Percentiles rank a stretch among this genome's conserved stretches.
phyloP scores from a whole-genome alignment of 2,888 invertebrate species.

The Drosophila borealis region DNA sequence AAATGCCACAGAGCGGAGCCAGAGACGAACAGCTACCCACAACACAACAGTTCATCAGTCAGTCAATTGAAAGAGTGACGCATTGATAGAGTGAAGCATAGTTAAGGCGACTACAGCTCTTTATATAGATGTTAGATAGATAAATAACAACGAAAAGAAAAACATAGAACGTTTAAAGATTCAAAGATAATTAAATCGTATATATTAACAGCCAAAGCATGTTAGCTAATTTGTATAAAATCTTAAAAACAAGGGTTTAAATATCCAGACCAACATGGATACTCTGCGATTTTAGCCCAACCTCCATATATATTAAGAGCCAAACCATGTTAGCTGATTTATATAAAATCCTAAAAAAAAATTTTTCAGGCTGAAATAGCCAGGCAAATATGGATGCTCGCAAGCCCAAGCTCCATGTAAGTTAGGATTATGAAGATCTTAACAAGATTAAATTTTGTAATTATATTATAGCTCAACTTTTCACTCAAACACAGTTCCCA shows the following conservation, averaged over 20 bases:
- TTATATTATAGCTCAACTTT: background rate
- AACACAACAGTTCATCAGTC: constrained; percentile 48
- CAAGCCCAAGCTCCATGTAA: background rate
- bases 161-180: background rate
- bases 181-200: constrained; percentile 2
- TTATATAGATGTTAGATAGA: constrained; percentile 13
- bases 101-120: constrained; percentile 5
- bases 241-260: too few species aligned
- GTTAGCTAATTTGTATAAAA: background rate
- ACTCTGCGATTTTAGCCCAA: too few species aligned
- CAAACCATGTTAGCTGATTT: background rate
- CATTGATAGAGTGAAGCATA: constrained; percentile 40
- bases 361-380: too few species aligned
- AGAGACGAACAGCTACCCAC: constrained; percentile 17
- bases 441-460: background rate
- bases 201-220: background rate
- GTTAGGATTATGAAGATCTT: background rate
- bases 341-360: too few species aligned
- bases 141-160: background rate
- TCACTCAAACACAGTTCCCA: constrained; percentile 12
- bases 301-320: background rate
- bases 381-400: too few species aligned
- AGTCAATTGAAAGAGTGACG: constrained; percentile 35
- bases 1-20: constrained; percentile 25
- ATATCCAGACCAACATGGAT: too few species aligned